A percentile compares a stretch with the other conserved stretches of the same genome.
phyloP scores from a whole-genome alignment of 1,140 invertebrate species.

The Melanaphis sacchari region DNA sequence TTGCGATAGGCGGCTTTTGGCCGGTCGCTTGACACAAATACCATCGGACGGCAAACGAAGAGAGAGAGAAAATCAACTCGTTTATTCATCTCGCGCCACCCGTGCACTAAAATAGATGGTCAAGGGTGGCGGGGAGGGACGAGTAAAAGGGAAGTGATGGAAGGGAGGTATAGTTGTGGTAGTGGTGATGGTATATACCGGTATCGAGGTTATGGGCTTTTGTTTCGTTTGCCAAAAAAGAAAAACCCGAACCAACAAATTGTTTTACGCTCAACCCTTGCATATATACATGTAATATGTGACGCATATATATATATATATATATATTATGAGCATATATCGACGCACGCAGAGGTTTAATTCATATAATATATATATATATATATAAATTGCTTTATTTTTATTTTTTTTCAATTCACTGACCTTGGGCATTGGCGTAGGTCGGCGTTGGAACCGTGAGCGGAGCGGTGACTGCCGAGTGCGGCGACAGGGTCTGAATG shows the following conservation, averaged over 20 bases:
- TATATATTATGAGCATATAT: not conserved
- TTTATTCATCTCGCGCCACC: not conserved
- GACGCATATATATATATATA: not conserved
- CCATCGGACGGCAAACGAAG: not conserved
- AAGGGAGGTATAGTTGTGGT: not conserved
- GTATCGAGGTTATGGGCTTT: slow-evolving; percentile 48
- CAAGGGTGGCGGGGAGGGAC: not conserved
- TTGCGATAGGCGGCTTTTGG: slow-evolving; percentile 43
- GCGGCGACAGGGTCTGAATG: slow-evolving; percentile 53
- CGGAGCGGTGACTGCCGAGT: slow-evolving; percentile 36
- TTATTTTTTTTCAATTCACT: slow-evolving; percentile 39
- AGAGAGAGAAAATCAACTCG: slow-evolving; percentile 25
- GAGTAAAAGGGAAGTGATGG: not conserved
- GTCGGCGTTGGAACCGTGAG: slow-evolving; percentile 39
- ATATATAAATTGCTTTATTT: not conserved
- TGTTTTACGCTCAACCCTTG: not conserved
- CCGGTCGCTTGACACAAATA: slow-evolving; percentile 55
- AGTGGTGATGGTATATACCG: not conserved
- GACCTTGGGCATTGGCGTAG: slow-evolving; percentile 55
- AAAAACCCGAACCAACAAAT: slow-evolving; percentile 29
- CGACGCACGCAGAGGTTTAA: not conserved
- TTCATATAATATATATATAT: not conserved
- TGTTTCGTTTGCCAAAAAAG: slow-evolving; percentile 50
- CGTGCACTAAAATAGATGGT: slow-evolving; percentile 41
- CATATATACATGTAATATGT: not conserved